Evolutionary conservation across 2,888 invertebrate genomes (phyloP), one percentile per base, ranked within the genome.

Genomic region (Lithodes maja): DNA sequence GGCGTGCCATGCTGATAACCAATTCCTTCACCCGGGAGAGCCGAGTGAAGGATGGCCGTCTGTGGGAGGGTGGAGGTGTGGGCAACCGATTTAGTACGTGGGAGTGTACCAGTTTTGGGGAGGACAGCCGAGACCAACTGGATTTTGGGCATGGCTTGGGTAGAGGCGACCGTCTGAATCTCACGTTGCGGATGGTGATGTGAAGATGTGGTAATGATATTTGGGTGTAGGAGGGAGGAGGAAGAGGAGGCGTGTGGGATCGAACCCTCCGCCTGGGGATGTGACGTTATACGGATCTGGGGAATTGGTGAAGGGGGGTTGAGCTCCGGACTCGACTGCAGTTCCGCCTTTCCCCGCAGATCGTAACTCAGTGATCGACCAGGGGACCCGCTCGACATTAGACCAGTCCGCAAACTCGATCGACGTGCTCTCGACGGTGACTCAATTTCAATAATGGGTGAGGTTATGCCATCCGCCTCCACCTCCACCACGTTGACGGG

Each of bases 401-500:
- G 49, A 49, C 74, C 80, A n/a, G 79, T 71, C 52, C 84, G 50
- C 61, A 88, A 17, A 54, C 78, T 88, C 55, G 78, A 12, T 50
- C 80, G n/a, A 17, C 69, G 49, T 5, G 79, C n/a, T 68, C 80
- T 84, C 17, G 88, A 88, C 0, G 87, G 87, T 12, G 87, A 87
- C 74, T 84, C 80, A 2, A 88, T 84, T 55, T 88, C 88, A 79
- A 88, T 83, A 3, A 79, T 74, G 7, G 88, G 88, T 17, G 84
- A 71, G 17, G 84, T 88, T n/a, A 84, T 84, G 68, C 50, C 80
- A 69, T 88, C 88, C 9, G 80, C 79, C 55, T 88, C 88, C 75
- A 88, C 88, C 74, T 88, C 88, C 79, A 88, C 84, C 74, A 88
- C 88, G 55, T 84, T 68, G 15, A 84, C 84, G n/a, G 88, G 84